Evolutionary conservation across 2,888 invertebrate genomes (phyloP).

Genomic region (Matsumyia berberina): DNA sequence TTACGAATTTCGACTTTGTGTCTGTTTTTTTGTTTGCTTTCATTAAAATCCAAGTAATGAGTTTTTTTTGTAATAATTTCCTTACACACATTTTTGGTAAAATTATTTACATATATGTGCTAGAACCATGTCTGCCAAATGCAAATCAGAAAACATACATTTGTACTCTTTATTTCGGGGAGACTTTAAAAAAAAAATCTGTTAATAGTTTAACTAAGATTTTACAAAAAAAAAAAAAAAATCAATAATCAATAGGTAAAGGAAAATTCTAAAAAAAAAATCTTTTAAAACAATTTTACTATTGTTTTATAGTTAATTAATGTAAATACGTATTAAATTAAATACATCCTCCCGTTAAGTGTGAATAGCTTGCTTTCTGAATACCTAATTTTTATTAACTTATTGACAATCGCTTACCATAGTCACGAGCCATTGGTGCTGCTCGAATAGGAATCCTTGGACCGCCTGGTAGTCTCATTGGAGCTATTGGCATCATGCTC

Average conservation of each 20-base stretch:
- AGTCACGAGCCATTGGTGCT: slow-evolving; percentile 92
- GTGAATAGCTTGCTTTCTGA: slow-evolving; percentile 45
- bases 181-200: slow-evolving; percentile 26
- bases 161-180: slow-evolving; percentile 15
- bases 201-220: slow-evolving; percentile 20
- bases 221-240: slow-evolving; percentile 29
- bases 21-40: not conserved
- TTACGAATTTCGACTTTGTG: slow-evolving; percentile 6
- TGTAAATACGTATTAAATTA: slow-evolving; percentile 4
- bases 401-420: slow-evolving; percentile 89
- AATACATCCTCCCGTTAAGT: slow-evolving; percentile 39
- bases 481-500: slow-evolving; percentile 89
- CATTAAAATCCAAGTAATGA: not conserved
- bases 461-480: slow-evolving; percentile 86
- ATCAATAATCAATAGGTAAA: slow-evolving; percentile 13
- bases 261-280: slow-evolving; percentile 33
- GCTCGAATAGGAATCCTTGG: slow-evolving; percentile 85
- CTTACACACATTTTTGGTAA: slow-evolving; percentile 32
- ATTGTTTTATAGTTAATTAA: slow-evolving; percentile 15
- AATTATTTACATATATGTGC: slow-evolving; percentile 27
- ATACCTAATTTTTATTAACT: slow-evolving; percentile 45
- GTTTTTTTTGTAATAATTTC: slow-evolving; percentile 21
- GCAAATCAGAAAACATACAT: slow-evolving; percentile 49
- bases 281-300: slow-evolving; percentile 32
- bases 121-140: slow-evolving; percentile 36